A percentile compares a stretch with the other conserved stretches of the same genome.
phyloP scores from a whole-genome alignment of 2,113 vertebrate genomes.

The Amazona guildingii region DNA sequence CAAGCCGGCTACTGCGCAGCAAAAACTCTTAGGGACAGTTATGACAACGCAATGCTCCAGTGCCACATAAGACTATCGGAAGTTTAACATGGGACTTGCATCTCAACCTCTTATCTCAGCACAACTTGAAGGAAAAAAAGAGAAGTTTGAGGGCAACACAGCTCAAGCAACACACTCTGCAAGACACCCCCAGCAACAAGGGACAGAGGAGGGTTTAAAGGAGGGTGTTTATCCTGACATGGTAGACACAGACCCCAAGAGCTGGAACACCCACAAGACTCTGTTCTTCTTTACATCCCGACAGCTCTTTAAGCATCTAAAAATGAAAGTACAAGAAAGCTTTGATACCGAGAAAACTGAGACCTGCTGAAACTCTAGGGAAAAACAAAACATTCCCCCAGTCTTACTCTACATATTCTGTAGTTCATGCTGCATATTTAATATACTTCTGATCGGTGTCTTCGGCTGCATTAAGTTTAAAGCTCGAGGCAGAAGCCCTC shows the following conservation, averaged over 20 bases:
- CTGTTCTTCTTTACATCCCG: background rate
- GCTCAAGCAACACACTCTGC: background rate
- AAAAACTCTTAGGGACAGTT: background rate
- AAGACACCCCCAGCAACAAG: constrained; percentile 31
- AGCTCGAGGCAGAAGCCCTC: background rate
- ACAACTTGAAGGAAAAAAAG: background rate
- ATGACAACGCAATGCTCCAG: background rate
- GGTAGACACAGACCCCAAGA: constrained; percentile 1
- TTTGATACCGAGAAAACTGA: background rate
- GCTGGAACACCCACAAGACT: background rate
- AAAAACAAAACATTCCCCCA: background rate
- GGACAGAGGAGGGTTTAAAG: constrained; percentile 29
- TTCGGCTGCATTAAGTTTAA: accelerated
- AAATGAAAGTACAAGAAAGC: background rate
- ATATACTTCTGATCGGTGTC: accelerated
- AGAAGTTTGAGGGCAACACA: background rate
- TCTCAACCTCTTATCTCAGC: constrained; percentile 23
- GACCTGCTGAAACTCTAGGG: background rate
- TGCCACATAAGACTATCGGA: background rate
- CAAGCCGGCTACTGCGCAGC: background rate
- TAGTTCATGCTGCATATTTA: background rate
- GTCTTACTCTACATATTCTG: accelerated
- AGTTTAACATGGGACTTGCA: background rate
- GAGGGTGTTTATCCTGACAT: constrained; percentile 33
- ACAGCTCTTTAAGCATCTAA: background rate